phyloP scores from a whole-genome alignment of 2,797 vertebrate species.

The Micrastur ruficollis region DNA sequence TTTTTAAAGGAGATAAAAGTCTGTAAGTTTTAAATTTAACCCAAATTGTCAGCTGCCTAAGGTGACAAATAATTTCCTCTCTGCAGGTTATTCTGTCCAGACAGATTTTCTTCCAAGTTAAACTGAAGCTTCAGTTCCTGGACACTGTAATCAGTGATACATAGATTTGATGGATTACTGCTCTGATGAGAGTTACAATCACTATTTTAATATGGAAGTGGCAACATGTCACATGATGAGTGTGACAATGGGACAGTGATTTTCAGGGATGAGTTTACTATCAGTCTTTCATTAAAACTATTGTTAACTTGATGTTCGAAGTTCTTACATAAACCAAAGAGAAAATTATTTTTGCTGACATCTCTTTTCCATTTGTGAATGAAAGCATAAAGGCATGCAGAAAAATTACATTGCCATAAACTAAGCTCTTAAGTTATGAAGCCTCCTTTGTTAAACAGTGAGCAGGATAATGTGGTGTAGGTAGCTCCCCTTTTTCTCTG shows the following conservation, averaged over 20 bases:
- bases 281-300: background rate
- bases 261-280: background rate
- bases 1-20: background rate
- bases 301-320: background rate
- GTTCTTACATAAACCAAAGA: background rate
- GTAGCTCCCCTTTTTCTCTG: background rate
- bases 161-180: background rate
- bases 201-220: background rate
- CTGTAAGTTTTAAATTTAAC: background rate
- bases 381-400: background rate
- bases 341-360: background rate
- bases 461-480: too few relatives aligned
- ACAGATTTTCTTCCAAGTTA: background rate
- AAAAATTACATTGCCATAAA: background rate
- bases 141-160: background rate
- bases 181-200: background rate
- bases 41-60: background rate
- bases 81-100: background rate
- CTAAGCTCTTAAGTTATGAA: background rate
- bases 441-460: background rate
- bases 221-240: background rate
- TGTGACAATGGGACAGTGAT: background rate
- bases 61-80: background rate
- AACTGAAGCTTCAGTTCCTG: background rate
- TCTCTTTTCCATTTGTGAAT: background rate